A percentile compares a stretch with the other conserved stretches of the same genome.
These are phyloP conservation scores for Pseudochirops corinnae DNA, from an alignment of 2,797 vertebrate species.

Conservation along the genomic window DNA sequence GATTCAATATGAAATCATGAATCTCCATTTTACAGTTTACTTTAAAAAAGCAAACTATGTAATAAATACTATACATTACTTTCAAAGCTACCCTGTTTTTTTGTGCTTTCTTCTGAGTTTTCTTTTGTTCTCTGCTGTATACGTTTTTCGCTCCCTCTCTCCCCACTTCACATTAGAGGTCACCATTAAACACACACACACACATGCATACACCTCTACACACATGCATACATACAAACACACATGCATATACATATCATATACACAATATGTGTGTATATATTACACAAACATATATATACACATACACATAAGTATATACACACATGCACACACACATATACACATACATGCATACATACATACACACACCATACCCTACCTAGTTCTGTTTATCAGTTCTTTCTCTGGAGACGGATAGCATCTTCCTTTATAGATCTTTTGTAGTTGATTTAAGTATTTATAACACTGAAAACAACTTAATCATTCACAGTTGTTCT, in stretches of 20 bases:
- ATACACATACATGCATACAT: not conserved
- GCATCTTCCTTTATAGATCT: not conserved
- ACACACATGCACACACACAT: not conserved
- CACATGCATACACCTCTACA: too few relatives aligned
- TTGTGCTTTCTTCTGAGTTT: not conserved
- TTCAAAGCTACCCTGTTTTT: not conserved
- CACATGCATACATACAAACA: too few relatives aligned
- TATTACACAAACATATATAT: too few relatives aligned
- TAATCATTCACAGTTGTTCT: not conserved
- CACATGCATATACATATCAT: too few relatives aligned
- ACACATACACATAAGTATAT: too few relatives aligned
- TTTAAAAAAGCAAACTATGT: not conserved
- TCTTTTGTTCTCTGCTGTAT: not conserved
- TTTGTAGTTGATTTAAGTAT: not conserved
- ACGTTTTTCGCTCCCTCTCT: not conserved
- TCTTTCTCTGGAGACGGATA: not conserved
- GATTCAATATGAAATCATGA: not conserved
- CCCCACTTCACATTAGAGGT: not conserved
- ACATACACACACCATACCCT: not conserved
- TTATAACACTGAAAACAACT: not conserved
- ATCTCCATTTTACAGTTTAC: not conserved
- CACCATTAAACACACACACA: not conserved
- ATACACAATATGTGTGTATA: too few relatives aligned
- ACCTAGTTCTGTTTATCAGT: not conserved
- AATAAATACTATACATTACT: not conserved